Evolutionary conservation across 2,888 invertebrate genomes (phyloP), one percentile per base, ranked within the genome.

Genomic region (Anarsia innoxiella): DNA sequence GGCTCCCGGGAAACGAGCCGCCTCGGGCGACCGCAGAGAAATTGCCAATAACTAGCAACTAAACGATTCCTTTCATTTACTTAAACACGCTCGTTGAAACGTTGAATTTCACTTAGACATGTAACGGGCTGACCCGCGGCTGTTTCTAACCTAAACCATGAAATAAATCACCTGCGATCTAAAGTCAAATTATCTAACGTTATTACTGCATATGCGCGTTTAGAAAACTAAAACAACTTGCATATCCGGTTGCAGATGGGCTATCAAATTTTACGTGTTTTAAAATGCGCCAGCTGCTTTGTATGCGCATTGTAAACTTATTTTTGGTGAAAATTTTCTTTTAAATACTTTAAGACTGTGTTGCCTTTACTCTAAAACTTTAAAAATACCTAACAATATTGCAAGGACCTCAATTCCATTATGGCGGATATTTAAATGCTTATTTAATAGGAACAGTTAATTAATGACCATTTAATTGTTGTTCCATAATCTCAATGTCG

Each of bases 1-100:
- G 42, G 63, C 69, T 72, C 78, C 79, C 76, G 77, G 79, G 78
- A 75, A 75, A 75, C 71, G 53, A 58, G 63, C 50, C 69, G 72
- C 75, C 75, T 68, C 58, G 53, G 69, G 73, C 75, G 63, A 64
- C 60, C 58, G 49, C 58, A 58, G 65, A 61, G 68, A 74, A 72
- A 75, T 69, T 70, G 66, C 63, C 68, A 62, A 66, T 64, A 70
- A 67, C 62, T 52, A 61, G 50, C 54, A n/a, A 56, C 59, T 65
- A 65, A 66, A 56, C 66, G 60, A 69, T 67, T 69, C 70, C 68
- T 59, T 69, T 69, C 66, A 68, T 71, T 69, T 63, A 61, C 67
- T 64, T 55, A 60, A 60, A 54, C 53, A 52, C 38, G 45, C 47
- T 56, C 46, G 55, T 58, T 63, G 52, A 63, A 60, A 61, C 49